A percentile compares a stretch with the other conserved stretches of the same genome.
Conservation (phyloP, 2,113 vertebrate species). For the Spea multiplicata region DNA sequence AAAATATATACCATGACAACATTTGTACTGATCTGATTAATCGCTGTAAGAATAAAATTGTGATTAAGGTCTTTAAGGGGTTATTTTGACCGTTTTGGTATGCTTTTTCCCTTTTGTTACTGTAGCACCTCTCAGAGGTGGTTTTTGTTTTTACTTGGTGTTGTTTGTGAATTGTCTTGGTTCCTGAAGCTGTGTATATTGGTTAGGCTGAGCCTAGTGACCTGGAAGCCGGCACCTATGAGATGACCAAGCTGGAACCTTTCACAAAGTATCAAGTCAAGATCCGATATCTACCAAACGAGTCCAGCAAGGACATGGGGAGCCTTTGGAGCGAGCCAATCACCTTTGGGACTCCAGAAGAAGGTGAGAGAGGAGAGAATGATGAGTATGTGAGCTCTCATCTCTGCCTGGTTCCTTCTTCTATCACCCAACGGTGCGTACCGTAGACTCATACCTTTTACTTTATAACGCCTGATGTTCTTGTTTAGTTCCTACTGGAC, state of each 20-base stretch:
- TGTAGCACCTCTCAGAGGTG: no score
- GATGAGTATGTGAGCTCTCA: not conserved
- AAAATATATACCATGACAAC: no score
- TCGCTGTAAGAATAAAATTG: no score
- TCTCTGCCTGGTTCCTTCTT: not conserved
- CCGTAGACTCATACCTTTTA: not conserved
- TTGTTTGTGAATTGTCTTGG: no score
- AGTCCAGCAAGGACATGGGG: not conserved
- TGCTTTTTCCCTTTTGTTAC: no score
- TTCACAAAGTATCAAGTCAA: constrained; percentile 15
- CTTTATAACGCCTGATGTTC: not conserved
- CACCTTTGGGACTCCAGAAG: not conserved
- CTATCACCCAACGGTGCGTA: no score
- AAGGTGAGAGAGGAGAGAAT: constrained; percentile 1
- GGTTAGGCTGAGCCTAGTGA: not conserved
- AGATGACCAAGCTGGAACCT: not conserved
- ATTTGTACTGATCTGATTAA: no score
- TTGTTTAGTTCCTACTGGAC: constrained; percentile 12
- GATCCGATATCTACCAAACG: constrained; percentile 16
- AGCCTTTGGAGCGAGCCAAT: constrained; percentile 12
- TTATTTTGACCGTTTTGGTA: no score
- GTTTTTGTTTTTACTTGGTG: no score
- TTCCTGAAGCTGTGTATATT: no score
- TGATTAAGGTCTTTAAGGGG: no score
- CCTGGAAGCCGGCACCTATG: not conserved